Base-by-base conservation (phyloP, 2,888 invertebrate genomes). In the Mimas tiliae region DNA sequence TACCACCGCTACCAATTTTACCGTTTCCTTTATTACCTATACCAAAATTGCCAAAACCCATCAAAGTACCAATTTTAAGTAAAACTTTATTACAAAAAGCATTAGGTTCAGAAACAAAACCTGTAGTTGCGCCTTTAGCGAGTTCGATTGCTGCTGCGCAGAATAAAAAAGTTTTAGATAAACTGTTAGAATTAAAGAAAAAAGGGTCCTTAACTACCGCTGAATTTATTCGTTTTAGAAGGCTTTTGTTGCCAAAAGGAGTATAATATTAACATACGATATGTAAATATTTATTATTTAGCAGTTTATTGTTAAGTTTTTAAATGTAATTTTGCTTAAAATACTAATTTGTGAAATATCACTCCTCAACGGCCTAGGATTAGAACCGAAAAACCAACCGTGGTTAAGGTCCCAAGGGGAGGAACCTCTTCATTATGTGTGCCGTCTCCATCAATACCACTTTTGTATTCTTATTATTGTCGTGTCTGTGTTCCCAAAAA, bases 181-280 rank as follows among this genome's bases (percentile, higher is more conserved):
- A 81, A 65, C 77, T 91, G 4, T 16, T 78, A 8, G 76, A 86
- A 12, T 72, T 91, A 48, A 87, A 79, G 66, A 81, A 68, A 16
- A 79, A 74, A 64, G 88, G 90, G 0, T 78, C 82, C 0, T 66
- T 91, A 62, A 83, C 86, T 0, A 73, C 80, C 1, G 69, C 77
- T 0, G 86, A 89, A 65, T 87, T 79, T 74, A 45, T 80, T 19
- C 78, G 78, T 52, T 85, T 88, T 69, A 86, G 79, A 67, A 87
- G 81, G 66, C 64, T 89, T 14, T 70, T 88, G 14, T 63, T 80
- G 45, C 11, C 11, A 45, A 6, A 70, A 71, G 66, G 47, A 45
- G 27, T 66, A 52, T 14, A 14, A 19, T 16, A 16, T 45, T 27
- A 27, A 27, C 27, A 27, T 27, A 1, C 27, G 27, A 27, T 3